phyloP scores from a whole-genome alignment of 1,140 invertebrate genomes.

The Dendroctonus valens region DNA sequence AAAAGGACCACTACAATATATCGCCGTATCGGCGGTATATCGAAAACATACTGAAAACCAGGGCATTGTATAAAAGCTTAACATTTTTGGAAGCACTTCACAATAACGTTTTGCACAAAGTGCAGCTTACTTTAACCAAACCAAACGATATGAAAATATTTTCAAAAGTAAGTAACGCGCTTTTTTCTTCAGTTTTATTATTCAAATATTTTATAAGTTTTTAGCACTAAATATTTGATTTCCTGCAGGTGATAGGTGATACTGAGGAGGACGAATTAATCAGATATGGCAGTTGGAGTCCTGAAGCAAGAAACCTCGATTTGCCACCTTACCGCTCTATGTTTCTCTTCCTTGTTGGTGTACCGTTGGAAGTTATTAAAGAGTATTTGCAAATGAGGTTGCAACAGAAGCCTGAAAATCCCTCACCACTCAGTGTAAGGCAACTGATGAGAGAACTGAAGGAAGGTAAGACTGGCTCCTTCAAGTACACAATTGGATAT shows the following conservation, averaged over 20 bases:
- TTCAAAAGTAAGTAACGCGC: constrained; percentile 18
- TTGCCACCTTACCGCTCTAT: constrained; percentile 79
- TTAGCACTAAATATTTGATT: constrained; percentile 9
- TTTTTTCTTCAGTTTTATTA: too few species aligned
- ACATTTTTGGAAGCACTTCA: constrained; percentile 72
- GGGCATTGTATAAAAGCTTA: constrained; percentile 76
- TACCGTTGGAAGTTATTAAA: constrained; percentile 83
- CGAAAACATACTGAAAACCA: constrained; percentile 81
- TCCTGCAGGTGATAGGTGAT: constrained; percentile 25
- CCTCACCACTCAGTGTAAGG: constrained; percentile 79
- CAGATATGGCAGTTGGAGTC: constrained; percentile 74
- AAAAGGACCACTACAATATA: constrained; percentile 45
- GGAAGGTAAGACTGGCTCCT: constrained; percentile 55
- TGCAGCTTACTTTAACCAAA: constrained; percentile 66
- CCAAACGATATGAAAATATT: constrained; percentile 47
- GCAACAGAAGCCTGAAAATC: constrained; percentile 79
- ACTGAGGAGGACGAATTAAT: constrained; percentile 49
- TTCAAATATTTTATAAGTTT: constrained; percentile 11
- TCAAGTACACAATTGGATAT: not conserved
- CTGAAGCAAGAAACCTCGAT: constrained; percentile 70
- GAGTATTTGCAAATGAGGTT: constrained; percentile 82
- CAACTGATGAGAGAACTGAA: constrained; percentile 86
- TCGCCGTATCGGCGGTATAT: constrained; percentile 72
- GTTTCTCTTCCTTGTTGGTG: constrained; percentile 80
- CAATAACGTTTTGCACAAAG: constrained; percentile 64